Percentiles rank a stretch among this genome's conserved stretches.
phyloP scores from a whole-genome alignment of 2,113 vertebrate species.

The Polypterus bichir region DNA sequence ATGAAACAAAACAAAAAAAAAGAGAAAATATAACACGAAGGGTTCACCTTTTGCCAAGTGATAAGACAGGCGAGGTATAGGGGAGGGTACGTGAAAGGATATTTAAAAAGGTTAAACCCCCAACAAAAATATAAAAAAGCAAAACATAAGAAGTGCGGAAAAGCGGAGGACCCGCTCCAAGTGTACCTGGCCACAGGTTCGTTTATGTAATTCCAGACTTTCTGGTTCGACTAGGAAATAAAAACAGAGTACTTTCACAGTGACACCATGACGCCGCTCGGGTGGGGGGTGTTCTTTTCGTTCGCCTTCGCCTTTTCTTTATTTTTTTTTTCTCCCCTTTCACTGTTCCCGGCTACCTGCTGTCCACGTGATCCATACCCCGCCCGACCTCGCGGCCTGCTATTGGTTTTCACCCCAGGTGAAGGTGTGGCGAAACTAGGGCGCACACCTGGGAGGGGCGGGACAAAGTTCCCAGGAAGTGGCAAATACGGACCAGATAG shows the following conservation, averaged over 20 bases:
- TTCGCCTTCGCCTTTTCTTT: constrained; percentile 6
- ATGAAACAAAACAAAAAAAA: constrained; percentile 41
- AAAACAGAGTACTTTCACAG: constrained; percentile 59
- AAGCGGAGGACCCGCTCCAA: constrained; percentile 34
- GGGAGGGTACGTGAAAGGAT: constrained; percentile 57
- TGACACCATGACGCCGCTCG: constrained; percentile 68
- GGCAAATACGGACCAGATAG: too few relatives aligned
- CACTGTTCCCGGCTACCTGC: constrained; percentile 71
- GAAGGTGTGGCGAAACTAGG: constrained; percentile 14
- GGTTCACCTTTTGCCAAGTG: constrained; percentile 67
- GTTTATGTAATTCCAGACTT: constrained; percentile 61
- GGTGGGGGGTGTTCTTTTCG: constrained; percentile 4
- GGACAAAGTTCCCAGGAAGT: too few relatives aligned
- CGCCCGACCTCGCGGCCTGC: constrained; percentile 33
- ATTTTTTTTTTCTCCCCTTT: constrained; percentile 17
- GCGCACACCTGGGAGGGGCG: too few relatives aligned
- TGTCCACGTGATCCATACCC: constrained; percentile 50
- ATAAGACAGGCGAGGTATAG: constrained; percentile 37
- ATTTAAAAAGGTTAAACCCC: constrained; percentile 52
- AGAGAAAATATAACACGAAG: constrained; percentile 42
- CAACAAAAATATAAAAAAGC: constrained; percentile 41
- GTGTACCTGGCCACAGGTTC: constrained; percentile 65
- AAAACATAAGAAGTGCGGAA: constrained; percentile 46
- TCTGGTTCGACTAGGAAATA: constrained; percentile 66
- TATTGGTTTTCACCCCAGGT: constrained; percentile 24